Base-by-base conservation (phyloP, 2,113 vertebrate genomes). In the Hemibagrus wyckioides region DNA sequence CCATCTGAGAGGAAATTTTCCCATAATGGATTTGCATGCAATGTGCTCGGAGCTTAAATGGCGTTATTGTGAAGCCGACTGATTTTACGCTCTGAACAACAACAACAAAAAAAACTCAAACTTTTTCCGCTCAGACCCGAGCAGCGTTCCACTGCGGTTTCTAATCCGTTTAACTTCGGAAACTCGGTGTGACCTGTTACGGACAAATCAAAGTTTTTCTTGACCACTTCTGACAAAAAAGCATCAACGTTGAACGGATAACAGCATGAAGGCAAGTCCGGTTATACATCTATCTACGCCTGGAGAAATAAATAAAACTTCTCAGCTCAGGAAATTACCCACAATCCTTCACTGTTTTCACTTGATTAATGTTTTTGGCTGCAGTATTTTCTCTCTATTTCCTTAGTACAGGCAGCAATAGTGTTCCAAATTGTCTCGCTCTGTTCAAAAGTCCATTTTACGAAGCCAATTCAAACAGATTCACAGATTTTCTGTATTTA, bases 1-100 rank as follows among this genome's bases (percentile, higher is more conserved):
- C 83, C 39, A 44, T 59, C 71, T 30, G n/a, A 76, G 39, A 76
- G 83, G 83, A 61, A 48, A 61, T 56, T n/a, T 84, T 25, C 82
- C 44, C 33, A 41, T 6, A 25, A 2, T 41, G 54, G 79, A 80
- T 21, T 39, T 39, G 79, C 79, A 57, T 80, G 44, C 41, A 25
- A 83, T 52, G 41, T 33, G 25, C 17, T 48, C 44, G 2, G 36
- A 33, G 59, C 28, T 41, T 30, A 65, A 48, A 65, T 6, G 2
- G 59, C 23, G 19, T 28, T 80, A 80, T n/a, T 83, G 28, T 83
- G 28, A 50, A n/a, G 4, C 39, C 23, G 82, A 44, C 1, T 5
- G 10, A 28, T 48, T 25, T 76, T 13, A 5, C 15, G 21, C 10
- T 71, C 8, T 21, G 33, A 39, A 50, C 13, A 50, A 76, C 28